These are phyloP conservation scores for Chymomyza fuscimana DNA, from an alignment of 2,888 invertebrate genomes.

Conservation along the genomic window DNA sequence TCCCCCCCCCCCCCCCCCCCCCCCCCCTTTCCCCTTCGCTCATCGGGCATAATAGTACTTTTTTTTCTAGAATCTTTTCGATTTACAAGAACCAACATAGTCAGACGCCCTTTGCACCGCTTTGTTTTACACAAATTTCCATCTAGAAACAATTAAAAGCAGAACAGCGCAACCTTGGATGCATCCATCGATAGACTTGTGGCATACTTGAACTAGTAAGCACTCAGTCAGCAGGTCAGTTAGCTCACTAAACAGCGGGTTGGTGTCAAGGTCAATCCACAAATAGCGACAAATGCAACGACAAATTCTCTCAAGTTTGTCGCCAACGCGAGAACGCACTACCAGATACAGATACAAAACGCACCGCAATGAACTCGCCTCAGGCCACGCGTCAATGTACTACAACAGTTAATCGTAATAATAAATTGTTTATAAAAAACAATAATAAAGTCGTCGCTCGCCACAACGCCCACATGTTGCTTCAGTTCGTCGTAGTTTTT, in stretches of 20 bases:
- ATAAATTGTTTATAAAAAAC: background rate
- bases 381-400: background rate
- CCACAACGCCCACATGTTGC: constrained; percentile 12
- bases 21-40: too few relatives aligned
- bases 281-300: background rate
- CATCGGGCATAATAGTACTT: too few relatives aligned
- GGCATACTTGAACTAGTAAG: background rate
- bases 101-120: background rate
- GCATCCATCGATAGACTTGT: background rate
- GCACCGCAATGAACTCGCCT: background rate
- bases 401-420: background rate
- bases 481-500: background rate
- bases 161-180: background rate
- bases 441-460: background rate
- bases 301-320: background rate
- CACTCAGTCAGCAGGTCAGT: background rate
- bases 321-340: background rate
- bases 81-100: too few relatives aligned
- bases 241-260: background rate
- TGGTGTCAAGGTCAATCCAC: constrained; percentile 1
- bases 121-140: background rate
- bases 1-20: too few relatives aligned
- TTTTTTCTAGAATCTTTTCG: too few relatives aligned
- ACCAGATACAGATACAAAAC: background rate
- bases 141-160: background rate